phyloP scores from a whole-genome alignment of 1,140 invertebrate species.

The Hylaeus anthracinus region DNA sequence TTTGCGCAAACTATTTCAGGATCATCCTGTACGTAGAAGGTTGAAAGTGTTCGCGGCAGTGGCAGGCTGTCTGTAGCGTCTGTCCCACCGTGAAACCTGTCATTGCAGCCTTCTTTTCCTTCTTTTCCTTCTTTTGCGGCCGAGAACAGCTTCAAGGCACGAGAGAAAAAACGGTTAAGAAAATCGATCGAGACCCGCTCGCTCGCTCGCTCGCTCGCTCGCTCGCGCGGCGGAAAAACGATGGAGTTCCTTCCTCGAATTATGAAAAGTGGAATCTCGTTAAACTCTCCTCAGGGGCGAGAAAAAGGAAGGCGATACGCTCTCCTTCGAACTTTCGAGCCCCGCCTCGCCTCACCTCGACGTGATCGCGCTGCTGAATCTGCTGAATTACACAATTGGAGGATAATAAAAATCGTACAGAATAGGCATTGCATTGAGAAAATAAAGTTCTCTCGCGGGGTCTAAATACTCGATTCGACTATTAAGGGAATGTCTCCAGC shows the following conservation, averaged over 20 bases:
- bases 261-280: slow-evolving; percentile 42
- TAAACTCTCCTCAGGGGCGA: slow-evolving; percentile 15
- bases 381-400: not conserved
- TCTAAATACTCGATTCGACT: no score
- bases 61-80: slow-evolving; percentile 29
- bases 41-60: slow-evolving; percentile 30
- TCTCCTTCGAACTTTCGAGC: not conserved
- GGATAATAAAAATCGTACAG: slow-evolving; percentile 12
- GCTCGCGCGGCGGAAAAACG: slow-evolving; percentile 41
- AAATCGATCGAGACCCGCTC: slow-evolving; percentile 39
- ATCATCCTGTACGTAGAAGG: not conserved
- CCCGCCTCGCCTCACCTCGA: not conserved
- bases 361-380: slow-evolving; percentile 3
- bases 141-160: slow-evolving; percentile 25
- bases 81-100: slow-evolving; percentile 46
- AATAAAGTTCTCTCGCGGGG: not conserved
- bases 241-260: slow-evolving; percentile 40
- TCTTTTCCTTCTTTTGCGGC: slow-evolving; percentile 51
- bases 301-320: not conserved
- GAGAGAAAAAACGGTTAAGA: slow-evolving; percentile 46
- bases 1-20: not conserved
- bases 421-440: not conserved
- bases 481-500: no score
- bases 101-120: slow-evolving; percentile 48
- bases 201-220: not conserved